phyloP scores from a whole-genome alignment of 2,888 invertebrate genomes.

The Ophion slaviceki region DNA sequence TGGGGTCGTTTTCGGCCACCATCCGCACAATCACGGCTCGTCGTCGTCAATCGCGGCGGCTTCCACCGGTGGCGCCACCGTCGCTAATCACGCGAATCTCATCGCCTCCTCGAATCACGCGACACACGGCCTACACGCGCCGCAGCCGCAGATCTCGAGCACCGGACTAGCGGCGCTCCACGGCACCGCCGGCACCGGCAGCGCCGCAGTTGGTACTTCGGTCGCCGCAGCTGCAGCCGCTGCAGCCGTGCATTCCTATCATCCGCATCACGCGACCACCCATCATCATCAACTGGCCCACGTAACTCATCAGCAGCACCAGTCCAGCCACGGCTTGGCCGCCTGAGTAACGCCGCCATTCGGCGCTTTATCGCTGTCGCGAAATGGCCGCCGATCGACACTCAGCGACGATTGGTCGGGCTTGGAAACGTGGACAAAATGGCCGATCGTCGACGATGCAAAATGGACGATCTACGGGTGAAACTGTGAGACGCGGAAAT shows the following conservation, averaged over 20 bases:
- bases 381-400: background rate
- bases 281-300: slow-evolving; percentile 79
- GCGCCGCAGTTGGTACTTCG: slow-evolving; percentile 49
- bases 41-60: slow-evolving; percentile 74
- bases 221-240: slow-evolving; percentile 66
- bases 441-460: slow-evolving; percentile 5
- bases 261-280: slow-evolving; percentile 69
- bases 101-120: slow-evolving; percentile 64
- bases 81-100: slow-evolving; percentile 66
- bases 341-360: slow-evolving; percentile 73
- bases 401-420: background rate
- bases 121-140: slow-evolving; percentile 76
- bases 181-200: slow-evolving; percentile 53
- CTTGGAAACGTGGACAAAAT: background rate
- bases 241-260: slow-evolving; percentile 67
- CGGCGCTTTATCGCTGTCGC: background rate
- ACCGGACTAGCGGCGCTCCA: slow-evolving; percentile 64
- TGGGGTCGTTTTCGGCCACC: slow-evolving; percentile 90
- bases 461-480: background rate
- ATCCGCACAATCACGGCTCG: slow-evolving; percentile 84
- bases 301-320: slow-evolving; percentile 79
- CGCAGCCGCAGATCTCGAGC: slow-evolving; percentile 76
- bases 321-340: slow-evolving; percentile 81
- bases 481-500: background rate
- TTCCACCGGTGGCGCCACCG: slow-evolving; percentile 41